These are phyloP conservation scores for Abrostola tripartita DNA, from an alignment of 2,888 invertebrate species.

Conservation along the genomic window DNA sequence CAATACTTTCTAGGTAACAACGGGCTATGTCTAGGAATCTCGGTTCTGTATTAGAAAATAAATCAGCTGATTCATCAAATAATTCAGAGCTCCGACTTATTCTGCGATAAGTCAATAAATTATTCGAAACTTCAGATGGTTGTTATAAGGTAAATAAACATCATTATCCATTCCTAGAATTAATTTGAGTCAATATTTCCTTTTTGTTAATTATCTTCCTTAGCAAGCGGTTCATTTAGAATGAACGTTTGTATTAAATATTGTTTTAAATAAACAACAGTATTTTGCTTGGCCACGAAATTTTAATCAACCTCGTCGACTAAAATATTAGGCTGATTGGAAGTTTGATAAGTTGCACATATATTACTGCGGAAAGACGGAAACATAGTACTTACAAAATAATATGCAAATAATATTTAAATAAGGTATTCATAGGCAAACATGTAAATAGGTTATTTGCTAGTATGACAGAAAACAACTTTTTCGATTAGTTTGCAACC, in stretches of 20 bases:
- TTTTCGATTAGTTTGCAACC: background rate
- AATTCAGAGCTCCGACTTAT: no score
- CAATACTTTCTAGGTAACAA: no score
- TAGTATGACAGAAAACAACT: background rate
- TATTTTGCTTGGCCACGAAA: background rate
- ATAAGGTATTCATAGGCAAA: constrained; percentile 1
- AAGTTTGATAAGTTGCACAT: background rate
- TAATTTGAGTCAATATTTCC: background rate
- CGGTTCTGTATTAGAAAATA: no score
- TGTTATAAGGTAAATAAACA: constrained; percentile 1
- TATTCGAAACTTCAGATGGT: no score
- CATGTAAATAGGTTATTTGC: background rate
- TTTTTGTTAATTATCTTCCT: background rate
- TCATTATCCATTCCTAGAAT: background rate
- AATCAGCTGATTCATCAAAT: no score
- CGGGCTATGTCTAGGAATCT: no score
- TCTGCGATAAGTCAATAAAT: no score
- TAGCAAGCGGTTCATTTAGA: background rate
- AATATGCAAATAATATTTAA: constrained; percentile 3
- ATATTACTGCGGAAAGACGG: background rate
- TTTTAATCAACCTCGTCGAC: background rate
- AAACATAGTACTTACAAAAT: background rate
- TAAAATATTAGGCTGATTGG: background rate
- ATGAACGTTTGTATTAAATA: no score
- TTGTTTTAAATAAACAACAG: background rate